Evolutionary conservation across 2,797 vertebrate genomes (phyloP).

Genomic region (Aeoliscus strigatus): DNA sequence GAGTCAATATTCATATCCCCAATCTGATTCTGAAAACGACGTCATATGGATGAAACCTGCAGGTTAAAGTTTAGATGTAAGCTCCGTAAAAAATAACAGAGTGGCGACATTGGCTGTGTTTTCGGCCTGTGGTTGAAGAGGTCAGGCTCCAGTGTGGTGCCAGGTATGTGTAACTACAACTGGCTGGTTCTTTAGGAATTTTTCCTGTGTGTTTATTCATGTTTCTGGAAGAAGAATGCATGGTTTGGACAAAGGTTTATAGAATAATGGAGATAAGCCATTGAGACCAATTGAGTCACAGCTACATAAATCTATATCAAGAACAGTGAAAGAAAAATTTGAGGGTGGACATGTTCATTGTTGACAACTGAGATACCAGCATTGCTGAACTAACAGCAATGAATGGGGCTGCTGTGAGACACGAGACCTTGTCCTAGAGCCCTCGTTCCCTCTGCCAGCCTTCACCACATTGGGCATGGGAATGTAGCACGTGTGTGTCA

Average conservation of each 20-base stretch:
- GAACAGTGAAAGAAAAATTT: neutral
- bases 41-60: slow-evolving; percentile 1
- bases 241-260: slow-evolving; percentile 1
- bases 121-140: slow-evolving; percentile 37
- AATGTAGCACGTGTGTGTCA: slow-evolving; percentile 59
- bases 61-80: slow-evolving; percentile 12
- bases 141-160: slow-evolving; percentile 51
- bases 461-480: slow-evolving; percentile 25
- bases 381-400: slow-evolving; percentile 15
- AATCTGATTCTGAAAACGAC: slow-evolving; percentile 10
- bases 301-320: neutral
- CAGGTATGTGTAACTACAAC: slow-evolving; percentile 45
- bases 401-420: slow-evolving; percentile 26
- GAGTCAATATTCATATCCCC: slow-evolving; percentile 1
- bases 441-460: slow-evolving; percentile 42
- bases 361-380: too few relatives aligned
- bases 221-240: slow-evolving; percentile 8
- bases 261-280: slow-evolving; percentile 1
- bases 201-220: slow-evolving; percentile 13
- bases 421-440: slow-evolving; percentile 26
- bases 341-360: too few relatives aligned
- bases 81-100: slow-evolving; percentile 5
- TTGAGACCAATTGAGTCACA: neutral
- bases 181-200: slow-evolving; percentile 22
- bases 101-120: slow-evolving; percentile 13